Conservation (phyloP, 2,797 vertebrate species). For the Coilia nasus region DNA sequence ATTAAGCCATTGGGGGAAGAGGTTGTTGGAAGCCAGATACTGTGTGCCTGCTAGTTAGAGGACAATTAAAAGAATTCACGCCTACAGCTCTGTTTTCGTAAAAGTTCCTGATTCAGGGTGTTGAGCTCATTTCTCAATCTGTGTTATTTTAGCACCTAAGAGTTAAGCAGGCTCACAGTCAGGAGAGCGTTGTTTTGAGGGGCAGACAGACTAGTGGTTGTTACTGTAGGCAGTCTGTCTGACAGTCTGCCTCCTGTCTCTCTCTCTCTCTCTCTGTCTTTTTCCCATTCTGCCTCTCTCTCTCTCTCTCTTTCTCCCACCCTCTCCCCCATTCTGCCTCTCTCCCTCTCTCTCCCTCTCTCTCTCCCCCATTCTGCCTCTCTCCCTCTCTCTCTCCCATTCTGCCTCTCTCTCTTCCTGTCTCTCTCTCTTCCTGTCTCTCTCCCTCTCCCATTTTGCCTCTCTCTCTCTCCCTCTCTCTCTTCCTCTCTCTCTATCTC, state of each 20-base stretch:
- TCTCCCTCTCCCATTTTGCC: too few relatives aligned
- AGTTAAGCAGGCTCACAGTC: neutral
- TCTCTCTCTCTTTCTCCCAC: too few relatives aligned
- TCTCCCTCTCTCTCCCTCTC: too few relatives aligned
- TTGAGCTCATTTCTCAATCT: neutral
- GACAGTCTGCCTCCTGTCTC: neutral
- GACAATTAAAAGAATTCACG: neutral
- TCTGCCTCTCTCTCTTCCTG: too few relatives aligned
- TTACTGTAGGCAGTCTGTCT: neutral
- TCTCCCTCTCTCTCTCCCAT: too few relatives aligned
- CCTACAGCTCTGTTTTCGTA: neutral
- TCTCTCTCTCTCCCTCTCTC: too few relatives aligned
- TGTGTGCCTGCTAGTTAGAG: neutral
- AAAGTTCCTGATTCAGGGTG: neutral
- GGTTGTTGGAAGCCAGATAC: neutral
- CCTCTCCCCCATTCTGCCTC: too few relatives aligned
- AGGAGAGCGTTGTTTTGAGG: neutral
- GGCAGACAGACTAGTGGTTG: neutral
- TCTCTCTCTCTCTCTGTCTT: too few relatives aligned
- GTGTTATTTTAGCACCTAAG: neutral
- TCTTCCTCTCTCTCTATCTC: too few relatives aligned
- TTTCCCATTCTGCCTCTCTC: too few relatives aligned
- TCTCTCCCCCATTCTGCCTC: too few relatives aligned
- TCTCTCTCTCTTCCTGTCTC: too few relatives aligned
- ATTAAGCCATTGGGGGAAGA: constrained; percentile 9